phyloP scores from a whole-genome alignment of 2,888 invertebrate species.

The Andrena hattorfiana region DNA sequence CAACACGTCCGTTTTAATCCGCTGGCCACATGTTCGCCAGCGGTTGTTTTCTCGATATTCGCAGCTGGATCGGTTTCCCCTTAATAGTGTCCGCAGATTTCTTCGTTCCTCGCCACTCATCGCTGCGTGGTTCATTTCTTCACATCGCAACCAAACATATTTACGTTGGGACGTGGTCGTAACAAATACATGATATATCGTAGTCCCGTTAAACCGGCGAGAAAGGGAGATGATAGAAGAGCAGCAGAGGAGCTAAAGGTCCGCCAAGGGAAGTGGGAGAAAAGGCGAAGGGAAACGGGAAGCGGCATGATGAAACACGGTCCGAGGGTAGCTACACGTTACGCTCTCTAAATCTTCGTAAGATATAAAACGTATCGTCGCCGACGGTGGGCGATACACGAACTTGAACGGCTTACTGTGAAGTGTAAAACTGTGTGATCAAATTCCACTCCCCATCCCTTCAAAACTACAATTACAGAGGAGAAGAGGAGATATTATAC shows the following conservation, averaged over 20 bases:
- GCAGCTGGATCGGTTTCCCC: slow-evolving; percentile 50
- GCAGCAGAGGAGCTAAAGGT: background rate
- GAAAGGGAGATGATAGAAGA: background rate
- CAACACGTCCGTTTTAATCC: slow-evolving; percentile 55
- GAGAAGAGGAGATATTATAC: slow-evolving; percentile 41
- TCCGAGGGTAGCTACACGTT: slow-evolving; percentile 84
- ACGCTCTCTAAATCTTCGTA: slow-evolving; percentile 56
- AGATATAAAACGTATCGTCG: slow-evolving; percentile 49
- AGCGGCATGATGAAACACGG: slow-evolving; percentile 80
- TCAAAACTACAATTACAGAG: slow-evolving; percentile 32
- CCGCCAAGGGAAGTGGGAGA: background rate
- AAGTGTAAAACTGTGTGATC: slow-evolving; percentile 64
- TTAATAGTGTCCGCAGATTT: slow-evolving; percentile 44
- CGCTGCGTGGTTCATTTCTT: slow-evolving; percentile 48
- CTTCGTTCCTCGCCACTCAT: slow-evolving; percentile 41
- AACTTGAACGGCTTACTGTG: slow-evolving; percentile 64
- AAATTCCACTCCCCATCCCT: slow-evolving; percentile 45
- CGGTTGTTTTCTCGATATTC: slow-evolving; percentile 19
- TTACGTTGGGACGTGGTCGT: slow-evolving; percentile 53
- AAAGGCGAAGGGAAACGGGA: slow-evolving; percentile 53
- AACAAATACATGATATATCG: slow-evolving; percentile 24
- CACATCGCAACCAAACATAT: slow-evolving; percentile 35
- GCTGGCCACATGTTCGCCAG: slow-evolving; percentile 40
- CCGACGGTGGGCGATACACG: slow-evolving; percentile 53
- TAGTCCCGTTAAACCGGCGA: background rate